A percentile compares a stretch with the other conserved stretches of the same genome.
Conservation (phyloP, 2,113 vertebrate species). For the Setophaga petechia region DNA sequence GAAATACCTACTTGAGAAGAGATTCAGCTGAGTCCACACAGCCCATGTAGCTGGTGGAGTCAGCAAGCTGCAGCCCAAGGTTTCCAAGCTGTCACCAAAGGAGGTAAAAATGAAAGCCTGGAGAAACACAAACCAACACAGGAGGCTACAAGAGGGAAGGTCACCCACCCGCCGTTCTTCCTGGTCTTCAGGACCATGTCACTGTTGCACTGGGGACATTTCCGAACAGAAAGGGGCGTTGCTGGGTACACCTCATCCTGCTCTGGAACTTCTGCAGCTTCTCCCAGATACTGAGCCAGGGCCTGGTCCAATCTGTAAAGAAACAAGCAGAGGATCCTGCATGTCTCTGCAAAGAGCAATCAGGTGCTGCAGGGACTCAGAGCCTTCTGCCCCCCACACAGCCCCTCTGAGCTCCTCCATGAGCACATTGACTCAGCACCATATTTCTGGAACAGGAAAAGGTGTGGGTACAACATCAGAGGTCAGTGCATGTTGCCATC, state of each 20-base stretch:
- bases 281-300: conserved; percentile 89
- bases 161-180: conserved; percentile 84
- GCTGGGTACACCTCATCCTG: conserved; percentile 80
- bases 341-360: background rate
- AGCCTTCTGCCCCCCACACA: background rate
- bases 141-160: background rate
- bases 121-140: background rate
- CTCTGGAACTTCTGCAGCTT: conserved; percentile 73
- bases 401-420: background rate
- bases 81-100: background rate
- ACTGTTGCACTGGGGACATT: conserved; percentile 88
- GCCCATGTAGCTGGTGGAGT: background rate
- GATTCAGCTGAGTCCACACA: background rate
- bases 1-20: background rate
- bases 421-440: accelerated
- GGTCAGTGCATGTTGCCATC: background rate
- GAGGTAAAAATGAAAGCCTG: background rate
- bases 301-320: conserved; percentile 88
- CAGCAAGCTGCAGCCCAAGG: background rate
- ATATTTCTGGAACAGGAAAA: background rate
- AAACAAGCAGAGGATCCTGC: background rate
- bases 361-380: background rate
- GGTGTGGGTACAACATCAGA: background rate
- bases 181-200: conserved; percentile 94
- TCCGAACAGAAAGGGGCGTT: conserved; percentile 78